Evolutionary conservation across 2,797 vertebrate species (phyloP), one percentile per base, ranked within the genome.

Genomic region (Cossypha polioptera): DNA sequence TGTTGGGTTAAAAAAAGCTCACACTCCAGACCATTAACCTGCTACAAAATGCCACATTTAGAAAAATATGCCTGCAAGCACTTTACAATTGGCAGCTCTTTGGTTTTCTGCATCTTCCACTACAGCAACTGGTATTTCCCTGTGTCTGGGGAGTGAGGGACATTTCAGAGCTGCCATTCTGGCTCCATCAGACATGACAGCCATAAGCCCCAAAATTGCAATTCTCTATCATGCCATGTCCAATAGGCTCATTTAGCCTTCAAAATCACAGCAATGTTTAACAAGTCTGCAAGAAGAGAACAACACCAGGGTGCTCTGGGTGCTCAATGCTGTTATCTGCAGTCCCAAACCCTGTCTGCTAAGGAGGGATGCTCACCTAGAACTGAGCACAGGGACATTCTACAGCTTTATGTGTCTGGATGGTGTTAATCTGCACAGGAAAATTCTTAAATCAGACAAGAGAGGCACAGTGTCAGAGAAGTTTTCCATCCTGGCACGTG

Each of bases 251-350:
- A 20, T 19, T 43, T 11, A 26, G 17, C 25, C n/a, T 57, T 67
- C 77, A 88, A 90, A 86, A 77, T 42, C 45, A 45, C 9, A 7
- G 7, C 5, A 10, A 29, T 14, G 24, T 63, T 67, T 24, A 18
- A 24, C 3, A n/a, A 26, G n/a, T 7, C 43, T 68, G 20, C 0
- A 7, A 29, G 55, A 58, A 42, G 13, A 28, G 25, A 71, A 14
- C 3, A 53, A 1, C 16, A 45, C 7, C 33, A 26, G 31, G 18
- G 40, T 33, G 5, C 29, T 11, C 13, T 54, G 42, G 29, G 17
- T 42, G 42, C 17, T 42, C 42, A 42, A 4, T 26, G 24, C n/a
- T 22, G 7, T 3, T 13, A 6, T 7, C 3, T 26, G 6, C 0
- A 16, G 16, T 15, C 11, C 22, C 51, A 36, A 48, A 45, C 9